Conservation (phyloP, 2,113 vertebrate genomes). For the Amazona vittata region DNA sequence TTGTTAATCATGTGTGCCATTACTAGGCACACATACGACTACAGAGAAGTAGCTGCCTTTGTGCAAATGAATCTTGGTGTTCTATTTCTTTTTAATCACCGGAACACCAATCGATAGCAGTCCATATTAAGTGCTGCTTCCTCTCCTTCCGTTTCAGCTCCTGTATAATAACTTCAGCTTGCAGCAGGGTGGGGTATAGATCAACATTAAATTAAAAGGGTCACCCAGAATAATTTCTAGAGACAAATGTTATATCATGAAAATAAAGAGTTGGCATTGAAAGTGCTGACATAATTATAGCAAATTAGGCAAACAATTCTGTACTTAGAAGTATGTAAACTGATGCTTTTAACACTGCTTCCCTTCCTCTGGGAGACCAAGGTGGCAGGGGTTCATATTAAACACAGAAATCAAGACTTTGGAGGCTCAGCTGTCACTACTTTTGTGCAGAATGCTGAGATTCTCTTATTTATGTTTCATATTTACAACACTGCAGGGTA, state of each 20-base stretch:
- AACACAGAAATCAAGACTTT: slow-evolving; percentile 11
- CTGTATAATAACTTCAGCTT: neutral
- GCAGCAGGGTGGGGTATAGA: neutral
- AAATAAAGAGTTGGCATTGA: slow-evolving; percentile 13
- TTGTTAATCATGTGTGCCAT: neutral
- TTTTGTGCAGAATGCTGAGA: slow-evolving; percentile 17
- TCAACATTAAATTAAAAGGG: slow-evolving; percentile 38
- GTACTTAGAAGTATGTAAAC: slow-evolving; percentile 7
- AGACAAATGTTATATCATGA: neutral
- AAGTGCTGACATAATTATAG: slow-evolving; percentile 46
- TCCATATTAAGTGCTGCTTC: neutral
- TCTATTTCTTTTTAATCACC: neutral
- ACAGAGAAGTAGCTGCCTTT: neutral
- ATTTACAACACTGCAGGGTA: slow-evolving; percentile 30
- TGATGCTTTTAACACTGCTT: slow-evolving; percentile 27
- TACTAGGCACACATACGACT: neutral
- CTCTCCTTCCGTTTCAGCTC: neutral
- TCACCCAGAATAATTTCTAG: slow-evolving; percentile 1
- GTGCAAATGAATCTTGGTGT: neutral
- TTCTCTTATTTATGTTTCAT: slow-evolving; percentile 25
- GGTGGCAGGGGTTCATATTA: slow-evolving; percentile 6
- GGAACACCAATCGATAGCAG: neutral
- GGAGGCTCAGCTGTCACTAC: slow-evolving; percentile 38
- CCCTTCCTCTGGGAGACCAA: neutral
- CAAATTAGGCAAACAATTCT: slow-evolving; percentile 32